phyloP scores from a whole-genome alignment of 2,113 vertebrate genomes.

The Reinhardtius hippoglossoides region DNA sequence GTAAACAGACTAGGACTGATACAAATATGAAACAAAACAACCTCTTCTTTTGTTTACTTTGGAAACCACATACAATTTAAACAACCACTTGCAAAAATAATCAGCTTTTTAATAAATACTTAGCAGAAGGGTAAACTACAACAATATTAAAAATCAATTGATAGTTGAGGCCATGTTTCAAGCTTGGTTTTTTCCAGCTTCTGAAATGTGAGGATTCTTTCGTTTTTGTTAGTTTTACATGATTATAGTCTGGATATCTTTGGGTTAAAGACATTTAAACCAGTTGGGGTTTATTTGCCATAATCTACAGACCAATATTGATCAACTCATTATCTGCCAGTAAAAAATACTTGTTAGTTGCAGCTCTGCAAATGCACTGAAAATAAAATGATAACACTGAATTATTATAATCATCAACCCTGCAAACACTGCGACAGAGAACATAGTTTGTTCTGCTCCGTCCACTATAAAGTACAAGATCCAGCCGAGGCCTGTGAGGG shows the following conservation, averaged over 20 bases:
- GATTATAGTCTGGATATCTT: no score
- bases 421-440: not conserved
- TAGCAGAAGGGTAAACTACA: not conserved
- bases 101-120: no score
- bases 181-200: no score
- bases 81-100: not conserved
- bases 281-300: no score
- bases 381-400: not conserved
- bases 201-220: no score
- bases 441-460: not conserved
- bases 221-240: no score
- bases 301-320: no score
- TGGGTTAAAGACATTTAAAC: no score
- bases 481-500: slow-evolving; percentile 12
- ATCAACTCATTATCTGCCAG: not conserved
- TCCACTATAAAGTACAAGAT: not conserved
- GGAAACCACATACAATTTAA: not conserved
- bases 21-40: not conserved
- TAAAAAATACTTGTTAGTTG: not conserved
- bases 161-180: not conserved
- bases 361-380: not conserved
- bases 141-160: no score
- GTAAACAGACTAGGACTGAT: no score
- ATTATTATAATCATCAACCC: not conserved
- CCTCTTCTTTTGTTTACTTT: not conserved